Conservation (phyloP, 2,113 vertebrate genomes). For the Pygoscelis adeliae region DNA sequence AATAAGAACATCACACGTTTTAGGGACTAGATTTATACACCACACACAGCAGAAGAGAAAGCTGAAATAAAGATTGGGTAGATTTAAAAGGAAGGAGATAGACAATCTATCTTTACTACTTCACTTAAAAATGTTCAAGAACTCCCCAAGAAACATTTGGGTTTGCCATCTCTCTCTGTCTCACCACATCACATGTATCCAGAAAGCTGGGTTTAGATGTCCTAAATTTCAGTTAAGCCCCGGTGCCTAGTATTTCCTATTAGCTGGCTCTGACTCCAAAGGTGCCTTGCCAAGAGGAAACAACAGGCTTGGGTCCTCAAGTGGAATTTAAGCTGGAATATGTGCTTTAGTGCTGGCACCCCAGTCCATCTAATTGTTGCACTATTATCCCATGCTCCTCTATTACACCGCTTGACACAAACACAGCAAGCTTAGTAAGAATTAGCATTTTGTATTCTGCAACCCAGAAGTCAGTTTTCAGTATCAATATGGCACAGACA, state of each 20-base stretch:
- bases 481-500: neutral
- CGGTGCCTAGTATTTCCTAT: neutral
- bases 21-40: neutral
- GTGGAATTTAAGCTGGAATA: neutral
- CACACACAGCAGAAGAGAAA: neutral
- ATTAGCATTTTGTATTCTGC: neutral
- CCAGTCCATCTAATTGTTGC: neutral
- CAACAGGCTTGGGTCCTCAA: neutral
- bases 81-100: neutral
- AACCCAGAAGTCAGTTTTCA: neutral
- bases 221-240: neutral
- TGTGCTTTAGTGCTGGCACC: neutral
- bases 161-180: neutral
- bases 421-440: neutral
- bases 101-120: neutral
- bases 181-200: neutral
- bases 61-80: neutral
- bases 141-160: neutral
- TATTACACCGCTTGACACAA: neutral
- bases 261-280: constrained; percentile 24
- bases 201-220: neutral
- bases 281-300: neutral
- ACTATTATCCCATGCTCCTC: neutral
- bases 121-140: neutral
- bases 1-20: neutral